These are phyloP conservation scores for Luehdorfia chinensis DNA, from an alignment of 1,140 invertebrate species.

Conservation along the genomic window DNA sequence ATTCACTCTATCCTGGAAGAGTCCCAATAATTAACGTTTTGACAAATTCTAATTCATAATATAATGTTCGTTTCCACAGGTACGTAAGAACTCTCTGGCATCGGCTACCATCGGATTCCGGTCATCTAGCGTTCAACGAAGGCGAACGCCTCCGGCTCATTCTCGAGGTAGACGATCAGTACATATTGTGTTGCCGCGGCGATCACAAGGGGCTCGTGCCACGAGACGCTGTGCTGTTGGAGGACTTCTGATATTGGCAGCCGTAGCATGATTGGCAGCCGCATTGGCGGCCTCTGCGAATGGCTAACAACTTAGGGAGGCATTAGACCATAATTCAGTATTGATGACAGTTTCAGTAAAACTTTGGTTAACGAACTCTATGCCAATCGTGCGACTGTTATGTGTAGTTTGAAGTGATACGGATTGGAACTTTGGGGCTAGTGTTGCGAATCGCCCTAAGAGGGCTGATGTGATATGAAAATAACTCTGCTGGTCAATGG, in stretches of 20 bases:
- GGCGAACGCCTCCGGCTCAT: slow-evolving; percentile 85
- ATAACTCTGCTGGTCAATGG: slow-evolving; percentile 7
- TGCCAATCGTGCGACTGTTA: background rate
- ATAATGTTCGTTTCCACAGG: no score
- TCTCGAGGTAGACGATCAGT: slow-evolving; percentile 86
- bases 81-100: slow-evolving; percentile 86
- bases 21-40: no score
- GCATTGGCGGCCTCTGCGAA: slow-evolving; percentile 50
- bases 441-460: background rate
- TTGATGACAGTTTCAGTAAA: background rate
- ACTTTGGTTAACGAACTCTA: background rate
- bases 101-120: slow-evolving; percentile 84
- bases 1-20: no score
- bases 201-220: slow-evolving; percentile 89
- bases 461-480: slow-evolving; percentile 5
- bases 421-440: background rate
- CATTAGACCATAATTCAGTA: slow-evolving; percentile 7
- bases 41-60: no score
- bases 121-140: slow-evolving; percentile 88
- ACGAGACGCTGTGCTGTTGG: slow-evolving; percentile 81
- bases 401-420: background rate
- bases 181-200: slow-evolving; percentile 85
- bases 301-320: slow-evolving; percentile 25
- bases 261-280: slow-evolving; percentile 64
- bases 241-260: slow-evolving; percentile 73